Conservation (phyloP, 1,140 invertebrate genomes). For the Adelges cooleyi region DNA sequence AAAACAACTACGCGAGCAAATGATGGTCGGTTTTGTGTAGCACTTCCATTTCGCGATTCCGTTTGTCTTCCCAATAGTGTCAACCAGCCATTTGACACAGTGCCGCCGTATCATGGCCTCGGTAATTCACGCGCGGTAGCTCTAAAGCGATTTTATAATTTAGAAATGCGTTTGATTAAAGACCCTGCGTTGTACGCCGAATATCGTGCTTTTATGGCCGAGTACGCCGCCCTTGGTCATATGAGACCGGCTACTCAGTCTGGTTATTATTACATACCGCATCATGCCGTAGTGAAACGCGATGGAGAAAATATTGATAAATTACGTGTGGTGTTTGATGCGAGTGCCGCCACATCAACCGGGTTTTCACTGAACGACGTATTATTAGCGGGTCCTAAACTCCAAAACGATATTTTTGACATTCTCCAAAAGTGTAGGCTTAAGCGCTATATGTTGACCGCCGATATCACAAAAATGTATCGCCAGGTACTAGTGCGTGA, state of each 20-base stretch:
- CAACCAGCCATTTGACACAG: too few species aligned
- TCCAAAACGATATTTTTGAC: slow-evolving; percentile 15
- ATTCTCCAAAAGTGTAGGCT: not conserved
- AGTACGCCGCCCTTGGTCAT: slow-evolving; percentile 36
- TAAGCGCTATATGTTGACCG: too few species aligned
- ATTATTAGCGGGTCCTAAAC: slow-evolving; percentile 28
- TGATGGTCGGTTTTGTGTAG: too few species aligned
- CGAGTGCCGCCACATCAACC: slow-evolving; percentile 31
- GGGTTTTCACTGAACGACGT: slow-evolving; percentile 36
- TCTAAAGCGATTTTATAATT: slow-evolving; percentile 19
- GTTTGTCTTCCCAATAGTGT: too few species aligned
- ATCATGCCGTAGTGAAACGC: slow-evolving; percentile 34
- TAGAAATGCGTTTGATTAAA: slow-evolving; percentile 23
- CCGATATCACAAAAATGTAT: too few species aligned
- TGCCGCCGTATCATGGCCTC: too few species aligned
- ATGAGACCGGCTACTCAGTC: slow-evolving; percentile 29
- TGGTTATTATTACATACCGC: slow-evolving; percentile 31
- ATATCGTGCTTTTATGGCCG: slow-evolving; percentile 36
- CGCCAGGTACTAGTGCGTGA: not conserved
- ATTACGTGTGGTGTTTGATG: slow-evolving; percentile 38
- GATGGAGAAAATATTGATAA: slow-evolving; percentile 31
- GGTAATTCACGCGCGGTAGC: slow-evolving; percentile 17
- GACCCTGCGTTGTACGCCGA: not conserved
- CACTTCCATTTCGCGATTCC: too few species aligned
- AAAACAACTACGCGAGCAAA: too few species aligned